Percentiles rank a stretch among this genome's conserved stretches.
Evolutionary conservation across 2,797 vertebrate species (phyloP).

Genomic region (Diceros bicornis): DNA sequence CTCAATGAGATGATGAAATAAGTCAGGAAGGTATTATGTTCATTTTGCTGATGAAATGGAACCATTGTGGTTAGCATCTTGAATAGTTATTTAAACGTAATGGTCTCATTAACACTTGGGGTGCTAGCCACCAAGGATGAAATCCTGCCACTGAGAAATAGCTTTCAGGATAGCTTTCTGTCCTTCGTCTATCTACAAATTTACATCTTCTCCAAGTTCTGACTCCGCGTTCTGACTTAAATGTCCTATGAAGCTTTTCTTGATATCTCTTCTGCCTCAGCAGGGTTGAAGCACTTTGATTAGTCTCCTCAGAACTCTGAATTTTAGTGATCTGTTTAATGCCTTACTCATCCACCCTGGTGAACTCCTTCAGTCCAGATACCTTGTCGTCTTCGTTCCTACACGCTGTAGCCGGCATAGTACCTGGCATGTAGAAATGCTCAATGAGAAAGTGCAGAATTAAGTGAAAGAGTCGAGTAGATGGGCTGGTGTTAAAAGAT

Average conservation of each 20-base stretch:
- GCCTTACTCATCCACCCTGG: not conserved
- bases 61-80: constrained; percentile 31
- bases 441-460: not conserved
- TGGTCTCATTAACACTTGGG: not conserved
- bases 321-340: constrained; percentile 34
- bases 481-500: not conserved
- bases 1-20: not conserved
- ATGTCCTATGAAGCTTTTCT: constrained; percentile 27
- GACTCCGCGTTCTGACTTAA: not conserved
- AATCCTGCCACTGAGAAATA: not conserved
- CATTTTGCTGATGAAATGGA: constrained; percentile 61
- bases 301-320: not conserved
- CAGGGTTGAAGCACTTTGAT: not conserved
- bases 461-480: not conserved
- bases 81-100: constrained; percentile 11
- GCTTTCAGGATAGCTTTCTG: not conserved
- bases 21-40: constrained; percentile 2
- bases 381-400: not conserved
- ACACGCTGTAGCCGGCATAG: not conserved
- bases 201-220: not conserved
- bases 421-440: not conserved
- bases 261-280: not conserved
- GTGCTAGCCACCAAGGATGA: not conserved
- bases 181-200: not conserved
- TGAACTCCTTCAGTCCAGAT: not conserved